Evolutionary conservation across 2,113 vertebrate species (phyloP).

Genomic region (Terrapene triunguis): DNA sequence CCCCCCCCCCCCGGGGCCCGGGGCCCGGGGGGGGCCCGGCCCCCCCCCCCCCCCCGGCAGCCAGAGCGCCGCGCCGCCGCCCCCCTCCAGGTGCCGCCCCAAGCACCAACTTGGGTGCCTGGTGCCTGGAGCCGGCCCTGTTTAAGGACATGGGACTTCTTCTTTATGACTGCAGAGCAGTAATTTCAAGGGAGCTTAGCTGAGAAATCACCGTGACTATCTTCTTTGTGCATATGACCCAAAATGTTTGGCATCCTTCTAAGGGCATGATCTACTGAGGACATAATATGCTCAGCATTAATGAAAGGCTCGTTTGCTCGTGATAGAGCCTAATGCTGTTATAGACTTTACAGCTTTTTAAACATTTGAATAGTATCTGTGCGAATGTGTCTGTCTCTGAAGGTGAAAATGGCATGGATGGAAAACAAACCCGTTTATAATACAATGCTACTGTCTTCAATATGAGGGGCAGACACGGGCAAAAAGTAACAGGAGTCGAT

Average conservation of each 20-base stretch:
- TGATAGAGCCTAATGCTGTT: not conserved
- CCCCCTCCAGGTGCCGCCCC: no score
- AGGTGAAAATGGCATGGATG: not conserved
- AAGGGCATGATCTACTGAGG: not conserved
- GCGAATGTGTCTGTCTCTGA: not conserved
- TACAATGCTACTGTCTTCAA: not conserved
- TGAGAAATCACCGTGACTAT: conserved; percentile 59
- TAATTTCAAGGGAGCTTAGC: conserved; percentile 62
- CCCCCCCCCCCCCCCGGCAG: no score
- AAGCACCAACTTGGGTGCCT: no score
- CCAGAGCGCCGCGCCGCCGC: no score
- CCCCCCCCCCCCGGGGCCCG: no score
- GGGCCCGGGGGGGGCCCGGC: no score
- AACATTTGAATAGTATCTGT: not conserved
- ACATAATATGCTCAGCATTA: not conserved
- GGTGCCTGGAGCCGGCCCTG: no score
- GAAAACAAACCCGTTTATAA: not conserved
- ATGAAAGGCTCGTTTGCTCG: not conserved
- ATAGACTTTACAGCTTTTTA: not conserved
- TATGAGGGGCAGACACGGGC: fast-evolving
- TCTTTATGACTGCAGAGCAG: conserved; percentile 37
- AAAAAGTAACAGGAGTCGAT: not conserved
- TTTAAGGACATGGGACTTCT: not conserved
- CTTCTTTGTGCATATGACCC: conserved; percentile 45
- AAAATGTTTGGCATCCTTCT: not conserved